phyloP scores from a whole-genome alignment of 1,140 invertebrate genomes.

The Orius insidiosus region DNA sequence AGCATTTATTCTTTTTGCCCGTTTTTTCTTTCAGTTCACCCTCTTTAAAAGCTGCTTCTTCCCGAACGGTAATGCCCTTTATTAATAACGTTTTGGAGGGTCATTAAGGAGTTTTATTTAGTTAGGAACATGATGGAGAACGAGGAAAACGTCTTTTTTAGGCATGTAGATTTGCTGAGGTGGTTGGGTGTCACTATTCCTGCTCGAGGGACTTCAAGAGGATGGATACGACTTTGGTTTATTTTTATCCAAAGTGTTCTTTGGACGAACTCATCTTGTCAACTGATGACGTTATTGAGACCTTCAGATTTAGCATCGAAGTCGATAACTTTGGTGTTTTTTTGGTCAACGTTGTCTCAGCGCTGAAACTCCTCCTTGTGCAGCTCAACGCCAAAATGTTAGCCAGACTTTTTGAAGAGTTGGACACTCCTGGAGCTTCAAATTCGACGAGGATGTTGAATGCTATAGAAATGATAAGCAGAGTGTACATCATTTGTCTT shows the following conservation, averaged over 20 bases:
- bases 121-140: too few relatives aligned
- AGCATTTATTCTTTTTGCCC: too few relatives aligned
- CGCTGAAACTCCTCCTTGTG: not conserved
- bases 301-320: not conserved
- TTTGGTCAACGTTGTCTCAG: slow-evolving; percentile 3
- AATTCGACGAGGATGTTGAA: slow-evolving; percentile 4
- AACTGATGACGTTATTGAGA: not conserved
- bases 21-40: too few relatives aligned
- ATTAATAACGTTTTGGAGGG: too few relatives aligned
- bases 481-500: not conserved
- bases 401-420: slow-evolving; percentile 2
- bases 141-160: slow-evolving; percentile 4
- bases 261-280: not conserved
- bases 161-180: slow-evolving; percentile 3
- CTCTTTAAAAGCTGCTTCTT: too few relatives aligned
- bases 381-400: slow-evolving; percentile 4
- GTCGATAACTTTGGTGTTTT: not conserved
- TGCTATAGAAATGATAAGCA: not conserved
- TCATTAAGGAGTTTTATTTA: too few relatives aligned
- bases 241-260: not conserved
- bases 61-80: too few relatives aligned
- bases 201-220: too few relatives aligned
- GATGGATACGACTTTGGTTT: not conserved
- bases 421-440: slow-evolving; percentile 7
- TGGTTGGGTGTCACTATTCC: slow-evolving; percentile 1